These are phyloP conservation scores for Tinea trinotella DNA, from an alignment of 2,888 invertebrate species.

Conservation along the genomic window DNA sequence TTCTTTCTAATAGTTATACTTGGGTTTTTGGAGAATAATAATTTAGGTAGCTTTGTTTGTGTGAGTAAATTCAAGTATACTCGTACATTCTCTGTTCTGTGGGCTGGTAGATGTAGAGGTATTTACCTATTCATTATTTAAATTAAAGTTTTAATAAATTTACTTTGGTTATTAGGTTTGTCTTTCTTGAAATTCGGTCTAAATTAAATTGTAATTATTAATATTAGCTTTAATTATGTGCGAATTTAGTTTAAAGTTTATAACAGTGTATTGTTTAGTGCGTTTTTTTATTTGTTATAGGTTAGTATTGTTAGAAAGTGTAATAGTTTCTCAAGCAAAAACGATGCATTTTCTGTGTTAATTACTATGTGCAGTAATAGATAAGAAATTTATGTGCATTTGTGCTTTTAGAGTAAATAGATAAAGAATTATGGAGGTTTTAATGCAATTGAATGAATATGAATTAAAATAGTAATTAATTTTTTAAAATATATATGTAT, in stretches of 20 bases:
- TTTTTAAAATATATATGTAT: neutral
- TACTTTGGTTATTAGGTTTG: neutral
- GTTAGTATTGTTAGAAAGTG: conserved; percentile 1
- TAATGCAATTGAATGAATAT: neutral
- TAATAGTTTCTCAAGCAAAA: neutral
- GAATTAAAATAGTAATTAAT: neutral
- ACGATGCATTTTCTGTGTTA: neutral
- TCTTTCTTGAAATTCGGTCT: neutral
- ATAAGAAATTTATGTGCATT: conserved; percentile 1
- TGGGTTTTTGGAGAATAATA: too few relatives aligned
- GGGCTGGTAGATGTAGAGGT: conserved; percentile 72
- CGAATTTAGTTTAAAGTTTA: neutral
- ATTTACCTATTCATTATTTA: too few relatives aligned
- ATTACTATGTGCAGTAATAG: conserved; percentile 5
- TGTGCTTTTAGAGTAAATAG: conserved; percentile 1
- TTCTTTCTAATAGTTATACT: too few relatives aligned
- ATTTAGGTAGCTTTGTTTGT: too few relatives aligned
- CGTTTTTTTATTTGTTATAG: neutral
- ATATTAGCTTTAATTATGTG: neutral
- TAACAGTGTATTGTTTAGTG: neutral
- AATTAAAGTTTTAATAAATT: too few relatives aligned
- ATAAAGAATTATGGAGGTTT: neutral
- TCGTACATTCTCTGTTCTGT: too few relatives aligned
- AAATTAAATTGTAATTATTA: neutral
- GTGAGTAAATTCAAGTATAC: too few relatives aligned